Percentiles rank a stretch among this genome's conserved stretches.
Conservation (phyloP, 1,140 invertebrate genomes). For the Pentalonia nigronervosa region DNA sequence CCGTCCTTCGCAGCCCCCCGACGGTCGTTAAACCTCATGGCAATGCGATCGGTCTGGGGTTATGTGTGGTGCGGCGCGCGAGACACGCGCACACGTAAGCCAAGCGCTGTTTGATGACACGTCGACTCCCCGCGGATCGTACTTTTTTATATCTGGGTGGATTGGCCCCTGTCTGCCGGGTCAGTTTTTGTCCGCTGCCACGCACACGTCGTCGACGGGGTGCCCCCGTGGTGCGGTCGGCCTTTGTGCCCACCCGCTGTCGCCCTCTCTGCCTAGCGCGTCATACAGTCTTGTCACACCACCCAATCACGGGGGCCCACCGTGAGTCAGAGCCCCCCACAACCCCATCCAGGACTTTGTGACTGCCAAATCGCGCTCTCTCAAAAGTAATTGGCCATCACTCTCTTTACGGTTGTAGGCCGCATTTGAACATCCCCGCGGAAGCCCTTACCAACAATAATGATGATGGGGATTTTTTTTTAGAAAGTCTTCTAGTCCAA, state of each 20-base stretch:
- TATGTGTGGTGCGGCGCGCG: conserved; percentile 19
- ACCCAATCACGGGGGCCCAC: too few species aligned
- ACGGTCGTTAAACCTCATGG: conserved; percentile 53
- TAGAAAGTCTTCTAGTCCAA: too few species aligned
- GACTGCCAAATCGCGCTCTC: not conserved
- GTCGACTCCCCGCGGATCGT: not conserved
- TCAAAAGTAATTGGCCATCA: not conserved
- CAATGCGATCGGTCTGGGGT: not conserved
- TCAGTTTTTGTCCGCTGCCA: not conserved
- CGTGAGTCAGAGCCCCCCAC: not conserved
- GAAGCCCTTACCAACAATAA: not conserved
- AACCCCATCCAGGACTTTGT: too few species aligned
- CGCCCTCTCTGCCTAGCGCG: too few species aligned
- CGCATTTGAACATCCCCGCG: too few species aligned
- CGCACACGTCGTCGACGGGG: not conserved
- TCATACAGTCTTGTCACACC: not conserved
- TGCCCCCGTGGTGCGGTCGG: not conserved
- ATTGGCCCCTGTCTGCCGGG: not conserved
- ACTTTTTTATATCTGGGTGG: not conserved
- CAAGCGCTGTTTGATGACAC: conserved; percentile 1
- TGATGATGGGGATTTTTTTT: not conserved
- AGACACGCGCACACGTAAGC: not conserved
- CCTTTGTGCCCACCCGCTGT: not conserved
- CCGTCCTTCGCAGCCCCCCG: not conserved
- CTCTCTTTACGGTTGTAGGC: not conserved